Evolutionary conservation across 2,113 vertebrate species (phyloP).

Genomic region (Hippocampus abdominalis): DNA sequence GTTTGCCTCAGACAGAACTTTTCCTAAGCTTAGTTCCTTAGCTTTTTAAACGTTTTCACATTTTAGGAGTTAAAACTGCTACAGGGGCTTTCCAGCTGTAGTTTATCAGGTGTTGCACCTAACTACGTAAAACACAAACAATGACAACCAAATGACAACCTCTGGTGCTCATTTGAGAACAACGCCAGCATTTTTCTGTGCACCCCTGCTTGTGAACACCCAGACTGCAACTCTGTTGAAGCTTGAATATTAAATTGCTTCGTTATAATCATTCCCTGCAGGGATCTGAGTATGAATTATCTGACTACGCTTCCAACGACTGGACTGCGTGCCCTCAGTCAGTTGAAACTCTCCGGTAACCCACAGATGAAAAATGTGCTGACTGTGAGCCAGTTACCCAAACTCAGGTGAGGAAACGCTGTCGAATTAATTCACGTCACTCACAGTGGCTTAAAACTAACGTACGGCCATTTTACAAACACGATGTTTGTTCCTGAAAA

Average conservation of each 20-base stretch:
- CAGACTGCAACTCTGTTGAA: neutral
- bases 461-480: neutral
- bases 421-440: neutral
- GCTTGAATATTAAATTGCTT: neutral
- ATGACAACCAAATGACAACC: too few species aligned
- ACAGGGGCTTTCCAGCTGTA: too few species aligned
- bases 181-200: too few species aligned
- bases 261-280: conserved; percentile 27
- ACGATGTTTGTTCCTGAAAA: neutral
- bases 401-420: conserved; percentile 80
- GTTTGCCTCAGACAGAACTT: too few species aligned
- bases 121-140: too few species aligned
- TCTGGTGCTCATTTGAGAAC: too few species aligned
- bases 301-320: conserved; percentile 79
- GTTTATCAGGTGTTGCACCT: too few species aligned
- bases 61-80: too few species aligned
- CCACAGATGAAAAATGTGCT: conserved; percentile 82
- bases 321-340: conserved; percentile 82
- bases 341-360: conserved; percentile 91
- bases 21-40: too few species aligned
- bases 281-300: conserved; percentile 90
- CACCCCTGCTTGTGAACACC: neutral
- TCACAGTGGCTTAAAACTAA: neutral
- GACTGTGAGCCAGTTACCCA: conserved; percentile 81
- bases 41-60: too few species aligned